A percentile compares a stretch with the other conserved stretches of the same genome.
Evolutionary conservation across 1,140 invertebrate genomes (phyloP).

Genomic region (Dryas iulia): DNA sequence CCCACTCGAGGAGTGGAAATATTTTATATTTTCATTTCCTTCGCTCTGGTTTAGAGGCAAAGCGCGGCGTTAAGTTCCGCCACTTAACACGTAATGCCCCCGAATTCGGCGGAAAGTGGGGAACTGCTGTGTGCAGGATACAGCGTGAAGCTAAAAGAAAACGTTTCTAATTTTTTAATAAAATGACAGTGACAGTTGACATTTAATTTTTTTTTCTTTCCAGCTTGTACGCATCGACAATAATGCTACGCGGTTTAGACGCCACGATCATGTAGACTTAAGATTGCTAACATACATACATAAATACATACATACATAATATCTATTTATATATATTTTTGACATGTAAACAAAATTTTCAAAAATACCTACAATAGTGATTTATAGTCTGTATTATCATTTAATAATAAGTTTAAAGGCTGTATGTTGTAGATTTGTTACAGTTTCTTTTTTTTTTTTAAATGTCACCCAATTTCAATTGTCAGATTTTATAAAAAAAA

Average conservation of each 20-base stretch:
- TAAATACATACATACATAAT: slow-evolving; percentile 9
- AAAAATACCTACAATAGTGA: background rate
- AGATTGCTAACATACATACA: slow-evolving; percentile 5
- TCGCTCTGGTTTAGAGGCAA: too few species aligned
- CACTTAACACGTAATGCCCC: too few species aligned
- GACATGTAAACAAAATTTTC: slow-evolving; percentile 40
- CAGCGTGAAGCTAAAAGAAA: too few species aligned
- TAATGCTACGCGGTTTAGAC: slow-evolving; percentile 40
- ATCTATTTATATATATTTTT: slow-evolving; percentile 55
- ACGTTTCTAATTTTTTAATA: too few species aligned
- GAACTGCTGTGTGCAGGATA: too few species aligned
- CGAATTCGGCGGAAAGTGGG: too few species aligned
- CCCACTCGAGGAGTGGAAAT: too few species aligned
- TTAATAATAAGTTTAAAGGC: slow-evolving; percentile 3
- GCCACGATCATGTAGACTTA: slow-evolving; percentile 20
- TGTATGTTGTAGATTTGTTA: slow-evolving; percentile 5
- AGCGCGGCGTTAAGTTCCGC: too few species aligned
- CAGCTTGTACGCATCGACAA: slow-evolving; percentile 65
- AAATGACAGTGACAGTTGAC: background rate
- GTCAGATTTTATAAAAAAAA: background rate
- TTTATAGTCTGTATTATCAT: slow-evolving; percentile 1
- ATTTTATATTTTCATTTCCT: too few species aligned
- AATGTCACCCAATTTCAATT: background rate
- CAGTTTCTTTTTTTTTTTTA: background rate
- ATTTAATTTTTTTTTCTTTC: slow-evolving; percentile 30